phyloP scores from a whole-genome alignment of 2,888 invertebrate species.

The Stictocephala bisonia region DNA sequence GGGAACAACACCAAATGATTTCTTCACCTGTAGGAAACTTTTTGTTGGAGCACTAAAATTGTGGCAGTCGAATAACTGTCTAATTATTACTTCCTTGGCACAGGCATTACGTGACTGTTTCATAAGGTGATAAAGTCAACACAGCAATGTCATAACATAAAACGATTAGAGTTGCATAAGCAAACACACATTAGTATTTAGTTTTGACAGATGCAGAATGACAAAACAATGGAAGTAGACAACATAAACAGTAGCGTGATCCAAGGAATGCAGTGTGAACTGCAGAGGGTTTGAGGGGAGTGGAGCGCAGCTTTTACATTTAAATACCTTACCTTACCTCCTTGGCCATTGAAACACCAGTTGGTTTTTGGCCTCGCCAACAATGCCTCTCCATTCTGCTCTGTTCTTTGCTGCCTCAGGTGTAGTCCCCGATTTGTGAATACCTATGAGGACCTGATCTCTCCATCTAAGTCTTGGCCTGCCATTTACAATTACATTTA shows the following conservation, averaged over 20 bases:
- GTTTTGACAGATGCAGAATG: not conserved
- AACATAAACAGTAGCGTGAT: not conserved
- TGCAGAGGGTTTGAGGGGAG: not conserved
- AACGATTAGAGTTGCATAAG: not conserved
- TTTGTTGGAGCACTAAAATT: not conserved
- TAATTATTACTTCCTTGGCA: not conserved
- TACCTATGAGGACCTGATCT: too few relatives aligned
- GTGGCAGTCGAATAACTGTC: not conserved
- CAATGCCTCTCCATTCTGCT: too few relatives aligned
- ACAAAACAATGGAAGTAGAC: not conserved
- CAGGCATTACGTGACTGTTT: not conserved
- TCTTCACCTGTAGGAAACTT: not conserved
- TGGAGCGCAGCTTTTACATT: not conserved
- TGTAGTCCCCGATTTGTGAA: too few relatives aligned
- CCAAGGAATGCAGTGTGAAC: too few relatives aligned
- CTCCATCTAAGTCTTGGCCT: too few relatives aligned
- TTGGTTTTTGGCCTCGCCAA: too few relatives aligned
- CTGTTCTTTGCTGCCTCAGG: too few relatives aligned
- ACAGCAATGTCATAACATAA: constrained; percentile 1
- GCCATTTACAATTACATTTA: too few relatives aligned
- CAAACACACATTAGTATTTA: not conserved
- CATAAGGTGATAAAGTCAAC: not conserved
- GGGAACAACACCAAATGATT: not conserved
- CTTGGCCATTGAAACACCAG: too few relatives aligned
- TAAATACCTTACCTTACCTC: not conserved